Base-by-base conservation (phyloP, 2,113 vertebrate genomes). In the Cyphomyrus discorhynchus region DNA sequence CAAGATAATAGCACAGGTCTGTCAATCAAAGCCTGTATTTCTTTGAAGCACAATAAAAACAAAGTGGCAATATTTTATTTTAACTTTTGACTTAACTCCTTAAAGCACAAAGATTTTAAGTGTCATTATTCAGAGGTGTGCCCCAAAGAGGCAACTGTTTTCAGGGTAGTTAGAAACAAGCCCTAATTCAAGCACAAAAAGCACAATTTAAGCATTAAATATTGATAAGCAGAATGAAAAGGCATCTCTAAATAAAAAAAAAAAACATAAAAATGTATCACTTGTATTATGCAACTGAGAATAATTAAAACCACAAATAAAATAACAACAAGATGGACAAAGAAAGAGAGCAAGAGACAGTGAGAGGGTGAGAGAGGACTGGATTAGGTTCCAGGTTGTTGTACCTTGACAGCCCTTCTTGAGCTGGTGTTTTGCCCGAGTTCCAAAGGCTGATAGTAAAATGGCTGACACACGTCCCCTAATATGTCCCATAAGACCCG, bases 401-500 rank as follows among this genome's bases (percentile, higher is more conserved):
- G 88, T 94, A 97, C 97, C 77, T 53, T 94, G 1, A 94, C 52
- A 47, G 92, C 90, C 74, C 62, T 93, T 47, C 94, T 93, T 56
- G 90, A 94, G 66, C 94, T 92, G 27, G 91, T 35, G 11, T 84
- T 74, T 0, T 86, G 58, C 0, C 92, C 66, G 52, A 95, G 90
- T 0, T 2, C 89, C 58, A 96, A 90, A 47, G 90, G 49, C 0
- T 91, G 42, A 3, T 89, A 92, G 92, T 97, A 98, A 91, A 96
- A 96, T 0, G 95, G 96, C 5, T 95, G 92, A 27, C 97, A 97
- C 1, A 96, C 93, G 3, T 97, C 96, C 7, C 97, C 97, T 89
- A 97, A 90, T 2, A 98, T 92, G 27, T 95, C 70, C 5, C 95
- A 94, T n/a, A 98, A 92, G 53, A 98, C 93, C 0, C 93, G 92